These are phyloP conservation scores for Amiota minor DNA, from an alignment of 2,888 invertebrate species.

Conservation along the genomic window DNA sequence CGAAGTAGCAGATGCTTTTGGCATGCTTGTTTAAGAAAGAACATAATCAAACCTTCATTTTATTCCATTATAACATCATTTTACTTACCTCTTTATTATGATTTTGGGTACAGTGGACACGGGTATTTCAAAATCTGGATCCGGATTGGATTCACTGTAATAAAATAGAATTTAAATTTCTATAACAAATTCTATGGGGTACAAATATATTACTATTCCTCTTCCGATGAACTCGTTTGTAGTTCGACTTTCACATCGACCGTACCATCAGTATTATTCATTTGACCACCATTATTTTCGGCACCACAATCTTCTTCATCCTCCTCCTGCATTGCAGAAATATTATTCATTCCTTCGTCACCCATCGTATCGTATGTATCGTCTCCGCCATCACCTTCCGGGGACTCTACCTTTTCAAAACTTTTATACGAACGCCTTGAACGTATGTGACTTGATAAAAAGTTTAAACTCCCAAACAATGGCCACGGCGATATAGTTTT, in stretches of 20 bases:
- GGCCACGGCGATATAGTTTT: conserved; percentile 70
- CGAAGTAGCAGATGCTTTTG: background rate
- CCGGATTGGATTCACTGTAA: conserved; percentile 32
- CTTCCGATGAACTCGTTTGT: conserved; percentile 30
- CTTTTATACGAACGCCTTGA: conserved; percentile 71
- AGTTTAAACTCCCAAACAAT: conserved; percentile 70
- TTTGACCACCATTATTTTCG: background rate
- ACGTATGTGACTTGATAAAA: conserved; percentile 72
- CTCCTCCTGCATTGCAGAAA: background rate
- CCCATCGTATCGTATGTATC: conserved; percentile 32
- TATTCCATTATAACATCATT: too few relatives aligned
- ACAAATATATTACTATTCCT: background rate
- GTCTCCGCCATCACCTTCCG: conserved; percentile 46
- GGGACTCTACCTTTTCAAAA: conserved; percentile 53
- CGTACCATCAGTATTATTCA: conserved; percentile 23
- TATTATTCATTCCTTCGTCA: conserved; percentile 41
- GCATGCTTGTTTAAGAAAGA: too few relatives aligned
- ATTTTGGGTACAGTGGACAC: conserved; percentile 49
- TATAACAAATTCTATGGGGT: too few relatives aligned
- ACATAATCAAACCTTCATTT: too few relatives aligned
- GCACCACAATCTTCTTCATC: background rate
- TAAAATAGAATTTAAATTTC: conserved; percentile 2
- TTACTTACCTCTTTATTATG: conserved; percentile 42
- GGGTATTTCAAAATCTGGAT: conserved; percentile 52
- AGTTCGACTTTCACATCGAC: conserved; percentile 53